These are phyloP conservation scores for Melanotaenia parkinsoni DNA, from an alignment of 2,797 vertebrate species.

Conservation along the genomic window DNA sequence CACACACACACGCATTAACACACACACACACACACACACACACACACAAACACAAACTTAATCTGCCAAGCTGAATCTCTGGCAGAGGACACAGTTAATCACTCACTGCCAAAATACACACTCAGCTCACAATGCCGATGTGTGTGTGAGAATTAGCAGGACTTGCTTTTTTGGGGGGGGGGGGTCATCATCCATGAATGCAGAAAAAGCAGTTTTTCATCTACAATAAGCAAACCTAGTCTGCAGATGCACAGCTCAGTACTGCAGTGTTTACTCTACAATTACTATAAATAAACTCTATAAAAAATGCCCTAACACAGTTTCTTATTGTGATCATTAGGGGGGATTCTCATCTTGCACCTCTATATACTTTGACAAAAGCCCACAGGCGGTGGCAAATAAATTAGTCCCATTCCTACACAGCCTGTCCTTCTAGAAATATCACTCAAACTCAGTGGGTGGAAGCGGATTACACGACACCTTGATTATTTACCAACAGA, in stretches of 20 bases:
- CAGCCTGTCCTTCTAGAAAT: constrained; percentile 48
- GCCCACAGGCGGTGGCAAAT: constrained; percentile 61
- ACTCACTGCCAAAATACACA: constrained; percentile 62
- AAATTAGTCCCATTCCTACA: constrained; percentile 69
- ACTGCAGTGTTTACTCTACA: constrained; percentile 44
- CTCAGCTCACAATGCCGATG: constrained; percentile 25
- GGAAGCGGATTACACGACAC: constrained; percentile 20
- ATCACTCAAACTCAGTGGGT: constrained; percentile 34
- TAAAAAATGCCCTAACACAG: not conserved
- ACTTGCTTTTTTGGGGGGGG: constrained; percentile 4
- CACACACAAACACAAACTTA: constrained; percentile 29
- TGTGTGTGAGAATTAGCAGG: constrained; percentile 22
- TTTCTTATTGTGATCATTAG: constrained; percentile 23
- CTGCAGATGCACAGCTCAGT: constrained; percentile 22
- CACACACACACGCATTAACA: constrained; percentile 9
- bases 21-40: not conserved
- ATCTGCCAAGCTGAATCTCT: constrained; percentile 65
- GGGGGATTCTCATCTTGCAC: constrained; percentile 31
- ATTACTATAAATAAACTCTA: constrained; percentile 50
- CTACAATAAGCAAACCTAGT: constrained; percentile 8
- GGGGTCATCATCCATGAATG: constrained; percentile 28
- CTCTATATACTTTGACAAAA: constrained; percentile 62
- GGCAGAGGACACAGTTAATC: constrained; percentile 58
- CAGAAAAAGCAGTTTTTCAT: constrained; percentile 13
- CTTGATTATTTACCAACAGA: constrained; percentile 18